Base-by-base conservation (phyloP, 2,113 vertebrate genomes). In the Nipponia nippon region DNA sequence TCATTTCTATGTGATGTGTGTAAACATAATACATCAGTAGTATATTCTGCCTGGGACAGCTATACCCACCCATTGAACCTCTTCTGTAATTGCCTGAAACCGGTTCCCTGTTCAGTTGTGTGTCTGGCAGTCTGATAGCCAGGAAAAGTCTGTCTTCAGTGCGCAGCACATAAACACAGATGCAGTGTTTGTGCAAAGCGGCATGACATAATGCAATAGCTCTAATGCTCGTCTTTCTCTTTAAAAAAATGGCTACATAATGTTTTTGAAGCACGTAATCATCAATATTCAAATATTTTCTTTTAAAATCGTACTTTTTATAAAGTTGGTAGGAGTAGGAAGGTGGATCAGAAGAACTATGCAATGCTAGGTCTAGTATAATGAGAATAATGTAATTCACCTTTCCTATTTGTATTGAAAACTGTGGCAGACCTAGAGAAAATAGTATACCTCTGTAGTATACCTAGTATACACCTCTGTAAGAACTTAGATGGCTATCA, bases 81-180 rank as follows among this genome's bases (percentile, higher is more conserved):
- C 49, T 77, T 52, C 56, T 91, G n/a, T 40, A 71, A 30, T 52
- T 63, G 21, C 34, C 56, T 92, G 61, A 69, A 90, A 38, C 11
- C 26, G 10, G 16, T 78, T 91, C 30, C 40, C 30, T 75, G 8
- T 50, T 38, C 38, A 38, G 34, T 11, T 72, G 10, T 65, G 58
- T 65, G 19, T 34, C 62, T 90, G 67, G 20, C 18, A 49, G 19
- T 22, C 71, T 14, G 11, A 32, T 49, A 53, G 62, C 17, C 46
- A 75, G 73, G 69, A 53, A 58, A 91, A 61, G 16, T 77, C 46
- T 89, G 52, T 27, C 50, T 84, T 65, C n/a, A 34, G 42, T 3
- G 16, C 2, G 4, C 25, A 73, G 27, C 23, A 20, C 0, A 0
- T 42, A 81, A 85, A 69, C 18, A 38, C 22, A 75, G 47, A n/a